Conservation (phyloP, 2,888 invertebrate genomes). For the Mimumesa dahlbomi region DNA sequence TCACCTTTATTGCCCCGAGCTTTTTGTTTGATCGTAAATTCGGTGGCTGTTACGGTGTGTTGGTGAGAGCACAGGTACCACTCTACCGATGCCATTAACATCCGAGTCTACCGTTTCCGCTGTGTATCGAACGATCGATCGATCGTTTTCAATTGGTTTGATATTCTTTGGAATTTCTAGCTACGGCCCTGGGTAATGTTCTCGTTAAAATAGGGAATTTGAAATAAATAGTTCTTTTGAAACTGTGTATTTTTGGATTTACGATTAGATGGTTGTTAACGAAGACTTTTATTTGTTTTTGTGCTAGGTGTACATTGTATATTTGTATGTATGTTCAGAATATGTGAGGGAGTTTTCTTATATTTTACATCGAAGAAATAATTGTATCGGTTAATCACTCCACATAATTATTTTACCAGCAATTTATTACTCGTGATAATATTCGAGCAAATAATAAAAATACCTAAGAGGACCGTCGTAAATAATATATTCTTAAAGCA, state of each 20-base stretch:
- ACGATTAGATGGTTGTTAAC: no score
- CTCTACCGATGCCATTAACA: neutral
- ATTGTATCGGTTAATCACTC: conserved; percentile 23
- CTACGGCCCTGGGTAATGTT: no score
- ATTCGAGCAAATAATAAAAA: conserved; percentile 50
- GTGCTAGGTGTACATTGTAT: no score
- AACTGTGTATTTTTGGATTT: no score
- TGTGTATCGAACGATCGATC: neutral
- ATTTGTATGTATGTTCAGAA: no score
- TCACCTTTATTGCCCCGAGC: conserved; percentile 75
- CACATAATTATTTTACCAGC: conserved; percentile 46
- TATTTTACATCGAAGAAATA: neutral
- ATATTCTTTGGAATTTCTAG: no score
- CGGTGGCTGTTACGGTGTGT: conserved; percentile 64
- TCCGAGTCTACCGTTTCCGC: neutral
- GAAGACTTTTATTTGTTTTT: no score
- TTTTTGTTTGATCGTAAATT: conserved; percentile 77
- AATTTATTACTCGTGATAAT: conserved; percentile 50
- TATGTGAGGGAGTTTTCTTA: no score
- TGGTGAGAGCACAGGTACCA: conserved; percentile 28
- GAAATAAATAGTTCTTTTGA: no score
- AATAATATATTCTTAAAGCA: conserved; percentile 43
- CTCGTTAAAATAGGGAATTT: no score
- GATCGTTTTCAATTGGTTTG: no score
- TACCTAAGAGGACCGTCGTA: conserved; percentile 39